A percentile compares a stretch with the other conserved stretches of the same genome.
Conservation (phyloP, 2,888 invertebrate species). For the Pseudoips prasinana region DNA sequence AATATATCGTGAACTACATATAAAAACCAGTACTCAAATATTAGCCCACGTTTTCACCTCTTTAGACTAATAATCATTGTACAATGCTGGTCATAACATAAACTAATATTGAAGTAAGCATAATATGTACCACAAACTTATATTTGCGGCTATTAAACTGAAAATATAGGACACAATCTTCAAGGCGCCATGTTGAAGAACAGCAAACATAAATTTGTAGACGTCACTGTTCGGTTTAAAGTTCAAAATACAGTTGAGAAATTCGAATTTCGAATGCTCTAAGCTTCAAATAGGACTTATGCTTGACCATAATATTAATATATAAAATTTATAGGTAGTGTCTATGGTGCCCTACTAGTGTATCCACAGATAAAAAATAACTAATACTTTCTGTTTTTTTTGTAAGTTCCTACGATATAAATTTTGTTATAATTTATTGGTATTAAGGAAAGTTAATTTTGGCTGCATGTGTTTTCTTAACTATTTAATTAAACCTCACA, state of each 20-base stretch:
- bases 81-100: slow-evolving; percentile 33
- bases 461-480: too few species aligned
- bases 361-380: too few species aligned
- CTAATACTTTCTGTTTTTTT: too few species aligned
- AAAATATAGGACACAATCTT: neutral
- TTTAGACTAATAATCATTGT: slow-evolving; percentile 27
- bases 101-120: slow-evolving; percentile 28
- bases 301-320: too few species aligned
- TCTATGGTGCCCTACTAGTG: too few species aligned
- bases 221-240: slow-evolving; percentile 1
- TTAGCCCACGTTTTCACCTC: slow-evolving; percentile 30
- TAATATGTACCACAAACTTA: slow-evolving; percentile 21
- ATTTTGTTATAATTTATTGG: too few species aligned
- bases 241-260: neutral
- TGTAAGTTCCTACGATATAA: too few species aligned
- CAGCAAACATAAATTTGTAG: slow-evolving; percentile 16
- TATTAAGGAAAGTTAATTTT: too few species aligned
- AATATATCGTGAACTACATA: slow-evolving; percentile 31
- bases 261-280: slow-evolving; percentile 4
- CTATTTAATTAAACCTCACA: too few species aligned
- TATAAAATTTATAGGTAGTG: too few species aligned
- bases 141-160: slow-evolving; percentile 4
- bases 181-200: neutral
- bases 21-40: slow-evolving; percentile 17
- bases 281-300: too few species aligned